phyloP scores from a whole-genome alignment of 2,797 vertebrate species.

The Austrolebias charrua region DNA sequence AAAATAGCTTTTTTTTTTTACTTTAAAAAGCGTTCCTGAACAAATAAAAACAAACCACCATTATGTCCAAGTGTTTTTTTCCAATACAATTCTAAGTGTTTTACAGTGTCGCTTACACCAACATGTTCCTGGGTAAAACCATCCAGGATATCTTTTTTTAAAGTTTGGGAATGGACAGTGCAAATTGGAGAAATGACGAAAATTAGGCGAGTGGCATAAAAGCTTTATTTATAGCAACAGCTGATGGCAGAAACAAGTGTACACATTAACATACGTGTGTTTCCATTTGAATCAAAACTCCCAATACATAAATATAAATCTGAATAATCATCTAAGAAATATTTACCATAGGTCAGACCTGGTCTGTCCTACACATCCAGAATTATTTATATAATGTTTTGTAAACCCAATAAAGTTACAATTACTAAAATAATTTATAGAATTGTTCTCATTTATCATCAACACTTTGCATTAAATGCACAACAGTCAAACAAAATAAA shows the following conservation, averaged over 20 bases:
- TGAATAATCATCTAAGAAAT: conserved; percentile 39
- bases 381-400: conserved; percentile 53
- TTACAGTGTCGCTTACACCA: not conserved
- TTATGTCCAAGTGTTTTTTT: too few relatives aligned
- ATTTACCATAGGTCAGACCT: conserved; percentile 53
- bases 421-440: conserved; percentile 71
- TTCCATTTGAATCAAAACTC: conserved; percentile 54
- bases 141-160: conserved; percentile 22
- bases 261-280: conserved; percentile 66
- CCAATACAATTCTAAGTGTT: too few relatives aligned
- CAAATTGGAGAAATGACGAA: not conserved
- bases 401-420: conserved; percentile 59
- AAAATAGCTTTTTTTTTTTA: too few relatives aligned
- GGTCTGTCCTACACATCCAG: conserved; percentile 45
- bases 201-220: conserved; percentile 49
- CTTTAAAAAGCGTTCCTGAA: too few relatives aligned
- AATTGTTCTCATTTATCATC: conserved; percentile 44
- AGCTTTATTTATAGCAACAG: conserved; percentile 70
- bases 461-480: conserved; percentile 63
- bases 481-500: conserved; percentile 58
- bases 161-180: conserved; percentile 8
- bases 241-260: conserved; percentile 48
- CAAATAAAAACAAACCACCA: too few relatives aligned
- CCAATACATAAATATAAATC: conserved; percentile 68
- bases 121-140: conserved; percentile 34